A percentile compares a stretch with the other conserved stretches of the same genome.
These are phyloP conservation scores for Terrapene triunguis DNA, from an alignment of 2,113 vertebrate genomes.

Conservation along the genomic window DNA sequence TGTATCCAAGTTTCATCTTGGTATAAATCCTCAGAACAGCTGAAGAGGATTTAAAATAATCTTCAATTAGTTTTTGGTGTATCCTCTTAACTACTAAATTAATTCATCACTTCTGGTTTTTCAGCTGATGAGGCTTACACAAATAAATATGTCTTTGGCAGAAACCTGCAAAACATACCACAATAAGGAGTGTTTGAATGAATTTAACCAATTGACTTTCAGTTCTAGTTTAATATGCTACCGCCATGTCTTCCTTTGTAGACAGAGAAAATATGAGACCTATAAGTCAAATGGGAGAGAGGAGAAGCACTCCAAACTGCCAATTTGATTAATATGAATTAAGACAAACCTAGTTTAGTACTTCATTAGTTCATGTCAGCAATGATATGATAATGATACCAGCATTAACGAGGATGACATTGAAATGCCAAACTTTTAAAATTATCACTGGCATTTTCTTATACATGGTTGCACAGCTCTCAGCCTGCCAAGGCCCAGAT, in stretches of 20 bases:
- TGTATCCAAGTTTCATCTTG: neutral
- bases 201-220: slow-evolving; percentile 47
- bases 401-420: slow-evolving; percentile 28
- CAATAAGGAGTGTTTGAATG: slow-evolving; percentile 20
- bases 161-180: slow-evolving; percentile 24
- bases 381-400: slow-evolving; percentile 10
- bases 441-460: neutral
- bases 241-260: slow-evolving; percentile 57
- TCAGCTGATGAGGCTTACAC: slow-evolving; percentile 12
- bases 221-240: slow-evolving; percentile 22
- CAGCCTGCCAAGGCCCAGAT: neutral
- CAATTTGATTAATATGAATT: slow-evolving; percentile 64
- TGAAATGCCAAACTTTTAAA: neutral
- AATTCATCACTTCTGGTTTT: neutral
- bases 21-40: neutral
- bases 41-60: neutral
- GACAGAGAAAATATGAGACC: slow-evolving; percentile 42
- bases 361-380: slow-evolving; percentile 66
- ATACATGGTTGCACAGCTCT: neutral
- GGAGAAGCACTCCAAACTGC: slow-evolving; percentile 40
- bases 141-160: slow-evolving; percentile 20
- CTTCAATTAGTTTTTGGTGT: neutral
- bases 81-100: neutral
- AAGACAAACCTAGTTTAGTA: slow-evolving; percentile 22
- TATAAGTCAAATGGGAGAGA: slow-evolving; percentile 57